Evolutionary conservation across 2,113 vertebrate species (phyloP), one percentile per base, ranked within the genome.

Genomic region (Odontesthes bonariensis): DNA sequence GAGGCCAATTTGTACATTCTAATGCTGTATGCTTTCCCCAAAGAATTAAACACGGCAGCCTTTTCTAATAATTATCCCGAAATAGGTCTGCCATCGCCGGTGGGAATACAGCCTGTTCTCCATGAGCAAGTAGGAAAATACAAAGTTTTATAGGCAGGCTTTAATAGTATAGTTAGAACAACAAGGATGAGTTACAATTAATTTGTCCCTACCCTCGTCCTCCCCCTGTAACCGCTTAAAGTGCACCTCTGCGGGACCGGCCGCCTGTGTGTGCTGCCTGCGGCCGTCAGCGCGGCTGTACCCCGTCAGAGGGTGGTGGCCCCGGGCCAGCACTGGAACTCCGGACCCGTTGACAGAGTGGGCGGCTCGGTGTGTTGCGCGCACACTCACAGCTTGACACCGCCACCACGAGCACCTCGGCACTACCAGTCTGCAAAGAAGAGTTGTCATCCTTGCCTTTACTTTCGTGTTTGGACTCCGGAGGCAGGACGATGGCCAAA

Each of bases 201-300:
- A 19, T 32, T 51, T n/a, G 11, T 67, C 6, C 77, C 19, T 89
- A 95, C 94, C 94, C 1, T 85, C 23, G 60, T 94, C 90, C 52
- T 79, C 79, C 5, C 83, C 91, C 23, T 91, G 85, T 20, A 93
- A 70, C 17, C 86, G 89, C 72, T 67, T 87, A 1, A 92, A 3
- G 17, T 92, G 84, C 83, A 95, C 93, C 86, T 94, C 90, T 1
- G 4, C 35, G 0, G 65, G 17, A 8, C 19, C 82, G 0, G 42
- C 42, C 1, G 80, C 62, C 17, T 78, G 72, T 0, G 87, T 57
- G 81, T 90, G 90, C 67, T 73, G 76, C 14, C 55, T 1, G 13
- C 85, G 81, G 55, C 42, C 35, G 0, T 40, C 71, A 1, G 56
- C n/a, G 22, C 40, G 0, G n/a, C 71, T 32, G 65, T 0, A 1